Evolutionary conservation across 2,113 vertebrate genomes (phyloP), one percentile per base, ranked within the genome.

Genomic region (Odocoileus hemionus): DNA sequence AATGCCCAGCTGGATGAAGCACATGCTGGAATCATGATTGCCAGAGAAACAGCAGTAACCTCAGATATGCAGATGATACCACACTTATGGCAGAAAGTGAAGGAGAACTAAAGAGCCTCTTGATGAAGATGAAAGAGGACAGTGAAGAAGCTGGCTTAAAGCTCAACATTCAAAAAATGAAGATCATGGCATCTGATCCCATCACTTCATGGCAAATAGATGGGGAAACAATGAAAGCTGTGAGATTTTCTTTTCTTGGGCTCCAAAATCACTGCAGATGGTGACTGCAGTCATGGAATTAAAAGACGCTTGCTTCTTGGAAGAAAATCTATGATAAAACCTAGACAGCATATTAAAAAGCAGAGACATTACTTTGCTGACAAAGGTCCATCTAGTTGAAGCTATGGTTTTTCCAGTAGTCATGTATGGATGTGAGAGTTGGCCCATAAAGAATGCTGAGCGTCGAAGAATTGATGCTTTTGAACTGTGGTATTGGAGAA

Each of bases 391-490:
- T 39, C 19, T 13, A 39, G 36, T 74, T 3, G 5, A 39, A 74
- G 36, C 67, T 39, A 23, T 74, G 67, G 36, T 74, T 74, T 74
- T 70, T 2, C n/a, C 21, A 39, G 21, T 23, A 39, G 36, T 74
- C 67, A 39, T 39, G 10, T 39, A 74, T 74, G 21, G 36, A 39
- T 39, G 67, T 74, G 36, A 74, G 36, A 39, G 67, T 39, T 74
- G 67, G 67, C 13, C 36, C 9, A 39, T 74, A 39, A 74, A 74
- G 36, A 74, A 74, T 5, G 67, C 67, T 74, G 21, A 39, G 36
- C 5, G 0, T 21, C 0, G 0, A 25, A 74, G n/a, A 39, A 39
- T 6, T 70, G n/a, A 70, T 11, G 9, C 1, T 70, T 70, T 36
- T 36, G 17, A 70, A 70, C 8, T 70, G n/a, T 70, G n/a, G 8